Percentiles rank a stretch among this genome's conserved stretches.
phyloP scores from a whole-genome alignment of 2,888 invertebrate species.

The Eumacrocentrus americanus region DNA sequence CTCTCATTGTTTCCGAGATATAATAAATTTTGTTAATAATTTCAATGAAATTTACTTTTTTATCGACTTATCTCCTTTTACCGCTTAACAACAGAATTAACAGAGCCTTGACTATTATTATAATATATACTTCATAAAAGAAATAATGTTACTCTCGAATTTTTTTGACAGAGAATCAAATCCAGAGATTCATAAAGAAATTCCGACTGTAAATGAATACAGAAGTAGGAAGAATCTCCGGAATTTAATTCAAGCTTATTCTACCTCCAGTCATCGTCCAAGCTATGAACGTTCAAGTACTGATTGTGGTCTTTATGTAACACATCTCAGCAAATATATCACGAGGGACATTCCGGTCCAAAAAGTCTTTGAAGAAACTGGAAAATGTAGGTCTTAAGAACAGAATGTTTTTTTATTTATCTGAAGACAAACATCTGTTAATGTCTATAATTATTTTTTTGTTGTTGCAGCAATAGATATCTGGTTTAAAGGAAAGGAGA shows the following conservation, averaged over 20 bases:
- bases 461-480: slow-evolving; percentile 52
- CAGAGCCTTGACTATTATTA: neutral
- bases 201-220: slow-evolving; percentile 48
- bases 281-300: slow-evolving; percentile 50
- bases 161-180: slow-evolving; percentile 47
- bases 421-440: neutral
- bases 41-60: no score
- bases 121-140: neutral
- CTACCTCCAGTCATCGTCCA: slow-evolving; percentile 54
- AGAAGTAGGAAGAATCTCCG: slow-evolving; percentile 48
- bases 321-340: slow-evolving; percentile 52
- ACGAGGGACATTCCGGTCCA: slow-evolving; percentile 47
- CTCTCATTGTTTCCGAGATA: no score
- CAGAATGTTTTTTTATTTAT: neutral
- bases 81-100: no score
- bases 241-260: slow-evolving; percentile 55
- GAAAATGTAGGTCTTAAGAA: slow-evolving; percentile 46
- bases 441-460: slow-evolving; percentile 9
- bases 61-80: no score
- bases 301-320: slow-evolving; percentile 52
- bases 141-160: neutral
- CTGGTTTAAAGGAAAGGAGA: slow-evolving; percentile 47
- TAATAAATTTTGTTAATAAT: no score
- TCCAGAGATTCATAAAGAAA: slow-evolving; percentile 51
- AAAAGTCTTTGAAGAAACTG: slow-evolving; percentile 52